Base-by-base conservation (phyloP, 2,797 vertebrate species). In the Liasis olivaceus region DNA sequence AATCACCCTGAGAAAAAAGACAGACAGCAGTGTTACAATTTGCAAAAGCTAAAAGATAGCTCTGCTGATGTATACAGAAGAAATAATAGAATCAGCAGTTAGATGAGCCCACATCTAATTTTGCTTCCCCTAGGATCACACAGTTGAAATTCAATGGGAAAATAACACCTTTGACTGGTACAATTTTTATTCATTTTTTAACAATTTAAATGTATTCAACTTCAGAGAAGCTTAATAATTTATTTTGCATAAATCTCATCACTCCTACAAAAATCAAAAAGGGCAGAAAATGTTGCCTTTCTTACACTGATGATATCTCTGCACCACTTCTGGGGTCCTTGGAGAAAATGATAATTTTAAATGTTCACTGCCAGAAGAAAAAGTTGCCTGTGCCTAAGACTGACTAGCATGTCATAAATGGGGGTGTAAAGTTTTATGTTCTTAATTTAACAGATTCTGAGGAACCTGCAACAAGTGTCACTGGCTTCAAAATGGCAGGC, bases 1-100 rank as follows among this genome's bases (percentile, higher is more conserved):
- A 97, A 92, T 98, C 97, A 26, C 97, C 97, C 98, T 98, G 91
- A 31, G 66, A 14, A 8, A 66, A 51, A 93, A 94, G 77, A 88
- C 26, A 92, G 12, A 15, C 0, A n/a, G 0, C 12, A 5, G 64
- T 1, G 60, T 90, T 51, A 77, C 84, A 9, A 64, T 85, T 77
- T 66, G 59, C 0, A 54, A 87, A 94, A 93, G 1, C 2, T 90
- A 69, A 84, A 28, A 42, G 5, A 58, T 89, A 91, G 31, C 0
- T 15, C 91, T 85, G 28, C 91, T 2, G 69, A 15, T 81, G 9
- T 81, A 24, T 81, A 22, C 36, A 47, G 36, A 47, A 81, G 47
- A 81, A 81, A 20, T 42, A 81, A 77, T 1, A 6, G 36, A 47
- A 47, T 11, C 36, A 77, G 72, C 20, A 77, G 1, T 72, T 20